Percentiles rank a stretch among this genome's conserved stretches.
Evolutionary conservation across 2,797 vertebrate genomes (phyloP).

Genomic region (Thunnus albacares): DNA sequence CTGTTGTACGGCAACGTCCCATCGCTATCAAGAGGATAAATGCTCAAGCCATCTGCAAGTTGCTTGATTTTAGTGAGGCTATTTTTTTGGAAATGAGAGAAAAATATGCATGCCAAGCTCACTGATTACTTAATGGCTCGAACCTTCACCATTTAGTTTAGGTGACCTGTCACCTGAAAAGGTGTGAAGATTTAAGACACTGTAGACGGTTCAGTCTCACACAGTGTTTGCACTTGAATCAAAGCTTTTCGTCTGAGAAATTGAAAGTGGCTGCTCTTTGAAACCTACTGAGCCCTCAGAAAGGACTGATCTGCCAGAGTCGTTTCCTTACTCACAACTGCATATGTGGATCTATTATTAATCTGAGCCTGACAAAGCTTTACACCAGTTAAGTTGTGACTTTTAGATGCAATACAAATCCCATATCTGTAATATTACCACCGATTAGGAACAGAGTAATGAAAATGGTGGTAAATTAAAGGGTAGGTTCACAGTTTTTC

Average conservation of each 20-base stretch:
- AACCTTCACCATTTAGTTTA: conserved; percentile 16
- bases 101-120: background rate
- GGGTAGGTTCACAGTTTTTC: no score
- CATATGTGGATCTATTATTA: background rate
- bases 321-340: background rate
- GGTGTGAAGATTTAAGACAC: conserved; percentile 14
- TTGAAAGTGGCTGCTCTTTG: background rate
- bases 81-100: conserved; percentile 32
- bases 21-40: conserved; percentile 3
- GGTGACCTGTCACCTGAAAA: conserved; percentile 34
- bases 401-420: background rate
- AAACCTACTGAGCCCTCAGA: background rate
- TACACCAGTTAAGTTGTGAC: background rate
- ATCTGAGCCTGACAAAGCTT: background rate
- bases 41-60: background rate
- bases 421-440: background rate
- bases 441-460: background rate
- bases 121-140: conserved; percentile 13
- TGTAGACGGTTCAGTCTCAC: background rate
- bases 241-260: background rate
- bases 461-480: background rate
- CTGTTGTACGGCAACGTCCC: background rate
- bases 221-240: conserved; percentile 27
- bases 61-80: conserved; percentile 23
- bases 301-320: background rate